Evolutionary conservation across 2,113 vertebrate species (phyloP).

Genomic region (Saccopteryx leptura): DNA sequence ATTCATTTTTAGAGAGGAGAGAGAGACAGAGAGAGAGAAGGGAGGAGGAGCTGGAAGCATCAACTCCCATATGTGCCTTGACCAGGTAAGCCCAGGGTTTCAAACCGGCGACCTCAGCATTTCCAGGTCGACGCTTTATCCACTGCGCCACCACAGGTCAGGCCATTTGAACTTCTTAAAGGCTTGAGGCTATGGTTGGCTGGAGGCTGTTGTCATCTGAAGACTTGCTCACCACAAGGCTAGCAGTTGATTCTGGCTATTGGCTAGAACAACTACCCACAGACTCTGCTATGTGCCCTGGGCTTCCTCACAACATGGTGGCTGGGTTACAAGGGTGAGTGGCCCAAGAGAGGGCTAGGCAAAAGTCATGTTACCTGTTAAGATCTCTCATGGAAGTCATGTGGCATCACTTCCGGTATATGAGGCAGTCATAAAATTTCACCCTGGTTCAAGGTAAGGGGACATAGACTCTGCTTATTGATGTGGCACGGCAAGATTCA

Average conservation of each 20-base stretch:
- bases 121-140: no score
- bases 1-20: no score
- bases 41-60: no score
- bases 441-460: not conserved
- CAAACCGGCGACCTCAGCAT: no score
- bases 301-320: not conserved
- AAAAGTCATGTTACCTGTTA: not conserved
- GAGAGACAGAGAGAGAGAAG: no score
- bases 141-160: no score
- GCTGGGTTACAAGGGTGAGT: not conserved
- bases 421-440: not conserved
- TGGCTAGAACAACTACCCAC: not conserved
- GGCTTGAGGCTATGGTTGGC: not conserved
- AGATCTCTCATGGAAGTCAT: slow-evolving; percentile 20
- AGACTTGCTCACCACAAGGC: not conserved
- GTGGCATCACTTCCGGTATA: not conserved
- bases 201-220: not conserved
- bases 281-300: not conserved
- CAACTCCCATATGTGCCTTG: no score
- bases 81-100: no score
- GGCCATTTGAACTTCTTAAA: not conserved
- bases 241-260: not conserved
- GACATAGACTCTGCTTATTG: not conserved
- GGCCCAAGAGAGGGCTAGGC: not conserved
- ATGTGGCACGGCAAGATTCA: not conserved